Conservation (phyloP, 2,797 vertebrate species). For the Enoplosus armatus region DNA sequence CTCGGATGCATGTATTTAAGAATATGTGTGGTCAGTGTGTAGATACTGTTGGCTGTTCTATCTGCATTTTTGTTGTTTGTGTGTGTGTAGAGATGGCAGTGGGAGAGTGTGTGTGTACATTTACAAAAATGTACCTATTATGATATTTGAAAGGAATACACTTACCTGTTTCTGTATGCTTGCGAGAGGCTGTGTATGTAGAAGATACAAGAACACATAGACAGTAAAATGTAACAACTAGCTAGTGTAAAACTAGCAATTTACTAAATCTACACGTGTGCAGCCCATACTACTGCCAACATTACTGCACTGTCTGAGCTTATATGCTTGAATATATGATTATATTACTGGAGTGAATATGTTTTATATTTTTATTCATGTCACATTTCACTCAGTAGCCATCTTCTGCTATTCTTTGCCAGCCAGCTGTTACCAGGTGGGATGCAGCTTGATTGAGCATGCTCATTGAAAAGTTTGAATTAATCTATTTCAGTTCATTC, state of each 20-base stretch:
- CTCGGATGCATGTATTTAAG: slow-evolving; percentile 4
- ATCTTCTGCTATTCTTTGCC: neutral
- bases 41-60: neutral
- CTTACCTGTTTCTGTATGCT: neutral
- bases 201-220: neutral
- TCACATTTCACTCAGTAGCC: too few relatives aligned
- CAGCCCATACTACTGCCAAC: neutral
- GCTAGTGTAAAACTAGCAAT: neutral
- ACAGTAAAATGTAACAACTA: neutral
- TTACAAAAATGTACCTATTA: neutral
- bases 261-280: neutral
- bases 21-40: slow-evolving; percentile 16
- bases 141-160: neutral
- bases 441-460: too few relatives aligned
- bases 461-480: too few relatives aligned
- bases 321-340: neutral
- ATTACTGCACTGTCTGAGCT: neutral
- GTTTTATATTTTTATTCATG: too few relatives aligned
- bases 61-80: neutral
- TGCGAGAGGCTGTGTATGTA: neutral
- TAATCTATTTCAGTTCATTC: too few relatives aligned
- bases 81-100: neutral
- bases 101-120: neutral
- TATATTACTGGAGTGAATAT: neutral
- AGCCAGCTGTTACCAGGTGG: too few relatives aligned